These are phyloP conservation scores for Aythya baeri DNA, from an alignment of 2,113 vertebrate species.

Conservation along the genomic window DNA sequence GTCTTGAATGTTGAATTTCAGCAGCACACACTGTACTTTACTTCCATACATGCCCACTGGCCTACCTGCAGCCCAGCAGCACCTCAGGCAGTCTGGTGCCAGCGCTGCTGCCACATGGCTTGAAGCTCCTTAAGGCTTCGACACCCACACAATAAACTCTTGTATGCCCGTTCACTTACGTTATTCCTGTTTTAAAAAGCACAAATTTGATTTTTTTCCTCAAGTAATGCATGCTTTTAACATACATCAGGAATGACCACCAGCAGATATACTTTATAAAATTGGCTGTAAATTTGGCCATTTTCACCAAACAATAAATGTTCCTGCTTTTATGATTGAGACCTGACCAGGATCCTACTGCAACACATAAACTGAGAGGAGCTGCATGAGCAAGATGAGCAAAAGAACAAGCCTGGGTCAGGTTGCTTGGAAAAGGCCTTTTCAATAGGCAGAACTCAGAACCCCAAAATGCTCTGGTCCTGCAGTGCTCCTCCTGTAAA, in stretches of 20 bases:
- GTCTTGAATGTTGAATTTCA: neutral
- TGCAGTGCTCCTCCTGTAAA: neutral
- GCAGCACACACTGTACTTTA: neutral
- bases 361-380: neutral
- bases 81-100: neutral
- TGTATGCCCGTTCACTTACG: neutral
- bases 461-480: neutral
- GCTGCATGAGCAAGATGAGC: neutral
- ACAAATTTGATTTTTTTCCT: neutral
- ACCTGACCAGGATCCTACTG: neutral
- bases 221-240: neutral
- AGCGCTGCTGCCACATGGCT: neutral
- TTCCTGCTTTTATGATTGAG: neutral
- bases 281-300: neutral
- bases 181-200: neutral
- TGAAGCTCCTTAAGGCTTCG: neutral
- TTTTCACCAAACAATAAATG: neutral
- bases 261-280: neutral
- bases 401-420: neutral
- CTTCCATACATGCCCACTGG: fast-evolving
- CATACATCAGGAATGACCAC: neutral
- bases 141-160: neutral
- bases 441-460: neutral
- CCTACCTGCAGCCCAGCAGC: neutral
- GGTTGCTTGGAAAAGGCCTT: neutral